A percentile compares a stretch with the other conserved stretches of the same genome.
These are phyloP conservation scores for Apantesis nais DNA, from an alignment of 2,888 invertebrate genomes.

Conservation along the genomic window DNA sequence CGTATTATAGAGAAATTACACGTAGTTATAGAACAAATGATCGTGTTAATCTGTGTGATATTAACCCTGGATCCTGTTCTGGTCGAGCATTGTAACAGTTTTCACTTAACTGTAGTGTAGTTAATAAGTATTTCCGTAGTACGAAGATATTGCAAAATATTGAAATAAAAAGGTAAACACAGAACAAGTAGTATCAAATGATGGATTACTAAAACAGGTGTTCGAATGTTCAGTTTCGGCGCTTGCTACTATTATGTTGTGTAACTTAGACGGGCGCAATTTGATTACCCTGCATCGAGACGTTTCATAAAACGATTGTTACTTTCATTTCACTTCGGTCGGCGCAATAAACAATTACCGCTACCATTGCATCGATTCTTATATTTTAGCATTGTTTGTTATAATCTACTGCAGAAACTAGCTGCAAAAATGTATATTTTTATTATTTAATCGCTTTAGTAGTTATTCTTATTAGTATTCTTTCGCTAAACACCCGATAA, in stretches of 20 bases:
- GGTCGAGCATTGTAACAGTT: no score
- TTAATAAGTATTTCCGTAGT: background rate
- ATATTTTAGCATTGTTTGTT: slow-evolving; percentile 17
- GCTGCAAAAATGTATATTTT: background rate
- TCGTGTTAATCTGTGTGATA: background rate
- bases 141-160: background rate
- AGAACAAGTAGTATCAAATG: background rate
- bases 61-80: no score
- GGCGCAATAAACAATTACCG: slow-evolving; percentile 62
- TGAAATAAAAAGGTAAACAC: background rate
- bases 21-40: no score
- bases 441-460: background rate
- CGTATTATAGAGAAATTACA: no score
- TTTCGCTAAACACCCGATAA: background rate
- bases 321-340: slow-evolving; percentile 73
- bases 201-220: slow-evolving; percentile 41
- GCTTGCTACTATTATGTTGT: slow-evolving; percentile 59
- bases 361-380: slow-evolving; percentile 36
- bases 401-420: slow-evolving; percentile 2
- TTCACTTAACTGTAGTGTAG: background rate
- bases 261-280: slow-evolving; percentile 67
- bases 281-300: slow-evolving; percentile 74
- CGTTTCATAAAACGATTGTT: slow-evolving; percentile 80
- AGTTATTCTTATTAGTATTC: background rate
- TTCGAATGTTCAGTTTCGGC: slow-evolving; percentile 61